A percentile compares a stretch with the other conserved stretches of the same genome.
phyloP scores from a whole-genome alignment of 2,797 vertebrate genomes.

The Myiotriccus ornatus region DNA sequence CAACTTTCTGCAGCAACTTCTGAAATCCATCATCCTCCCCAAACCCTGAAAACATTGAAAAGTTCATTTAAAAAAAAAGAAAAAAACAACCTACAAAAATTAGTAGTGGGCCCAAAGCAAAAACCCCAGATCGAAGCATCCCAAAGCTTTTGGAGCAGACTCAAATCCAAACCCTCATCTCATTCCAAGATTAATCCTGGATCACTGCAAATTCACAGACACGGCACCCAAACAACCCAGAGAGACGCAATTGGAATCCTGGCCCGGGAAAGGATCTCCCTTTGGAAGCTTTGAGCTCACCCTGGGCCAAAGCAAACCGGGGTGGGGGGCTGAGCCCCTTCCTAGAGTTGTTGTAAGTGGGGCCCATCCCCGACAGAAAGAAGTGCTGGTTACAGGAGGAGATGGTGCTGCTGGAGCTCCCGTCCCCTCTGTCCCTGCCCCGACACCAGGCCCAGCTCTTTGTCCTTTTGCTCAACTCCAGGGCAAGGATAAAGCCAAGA shows the following conservation, averaged over 20 bases:
- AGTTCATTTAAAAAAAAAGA: not conserved
- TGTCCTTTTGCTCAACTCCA: not conserved
- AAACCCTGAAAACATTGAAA: conserved; percentile 17
- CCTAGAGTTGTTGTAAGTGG: not conserved
- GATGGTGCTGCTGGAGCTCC: not conserved
- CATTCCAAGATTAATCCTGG: not conserved
- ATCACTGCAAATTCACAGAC: not conserved
- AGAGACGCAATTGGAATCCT: not conserved
- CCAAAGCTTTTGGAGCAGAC: conserved; percentile 36
- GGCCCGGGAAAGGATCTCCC: not conserved
- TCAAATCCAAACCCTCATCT: not conserved
- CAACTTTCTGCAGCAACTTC: conserved; percentile 51
- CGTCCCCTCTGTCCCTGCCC: not conserved
- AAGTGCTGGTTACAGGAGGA: conserved; percentile 59
- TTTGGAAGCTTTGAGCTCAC: not conserved
- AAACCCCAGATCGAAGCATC: conserved; percentile 13
- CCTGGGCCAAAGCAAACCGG: not conserved
- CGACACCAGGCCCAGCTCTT: not conserved
- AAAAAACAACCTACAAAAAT: not conserved
- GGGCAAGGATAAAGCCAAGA: not conserved
- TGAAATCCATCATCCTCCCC: not conserved
- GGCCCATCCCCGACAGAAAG: conserved; percentile 24
- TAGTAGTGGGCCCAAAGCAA: conserved; percentile 28
- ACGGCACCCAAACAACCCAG: not conserved
- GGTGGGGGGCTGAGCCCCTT: not conserved